Base-by-base conservation (phyloP, 2,113 vertebrate genomes). In the Tricholaema leucomelas region DNA sequence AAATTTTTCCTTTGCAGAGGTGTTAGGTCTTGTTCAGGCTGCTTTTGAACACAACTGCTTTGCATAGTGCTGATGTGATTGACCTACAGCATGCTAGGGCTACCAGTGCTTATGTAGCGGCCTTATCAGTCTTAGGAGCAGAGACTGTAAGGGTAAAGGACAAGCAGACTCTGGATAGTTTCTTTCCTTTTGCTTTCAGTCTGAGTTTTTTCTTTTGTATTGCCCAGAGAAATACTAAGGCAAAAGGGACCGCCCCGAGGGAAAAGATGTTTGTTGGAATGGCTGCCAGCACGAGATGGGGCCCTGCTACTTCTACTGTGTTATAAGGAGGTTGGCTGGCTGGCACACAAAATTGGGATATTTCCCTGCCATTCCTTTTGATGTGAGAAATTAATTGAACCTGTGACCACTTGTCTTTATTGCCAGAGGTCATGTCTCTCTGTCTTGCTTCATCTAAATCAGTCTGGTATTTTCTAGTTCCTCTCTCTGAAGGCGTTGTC, bases 371-470 rank as follows among this genome's bases (percentile, higher is more conserved):
- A 4, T 18, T 91, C 59, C 13, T 87, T 82, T 73, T 23, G 46
- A 18, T 30, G 25, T 23, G 63, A 46, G 56, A 85, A 80, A 40
- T 25, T 8, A 31, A 81, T 54, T 88, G 72, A 71, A 97, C 95
- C 94, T 50, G 97, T 67, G 20, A 96, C 96, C 77, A 76, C 66
- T 60, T 56, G 63, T 12, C 95, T 88, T 81, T 96, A 81, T 20
- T 71, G 94, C 35, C 94, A 94, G 4, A 74, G 90, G 54, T 69
- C 28, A 1, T 67, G 70, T 66, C 85, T 54, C 50, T 95, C 93
- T 67, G 87, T 56, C 64, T 71, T 38, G 38, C 69, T 83, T n/a
- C 96, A 78, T 40, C 81, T 63, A 50, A 74, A 85, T 9, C 88
- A 84, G 24, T 44, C 87, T 11, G 60, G 77, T 66, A 72, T 38